Percentiles rank a stretch among this genome's conserved stretches.
These are phyloP conservation scores for Anorthoa munda DNA, from an alignment of 2,888 invertebrate species.

Conservation along the genomic window DNA sequence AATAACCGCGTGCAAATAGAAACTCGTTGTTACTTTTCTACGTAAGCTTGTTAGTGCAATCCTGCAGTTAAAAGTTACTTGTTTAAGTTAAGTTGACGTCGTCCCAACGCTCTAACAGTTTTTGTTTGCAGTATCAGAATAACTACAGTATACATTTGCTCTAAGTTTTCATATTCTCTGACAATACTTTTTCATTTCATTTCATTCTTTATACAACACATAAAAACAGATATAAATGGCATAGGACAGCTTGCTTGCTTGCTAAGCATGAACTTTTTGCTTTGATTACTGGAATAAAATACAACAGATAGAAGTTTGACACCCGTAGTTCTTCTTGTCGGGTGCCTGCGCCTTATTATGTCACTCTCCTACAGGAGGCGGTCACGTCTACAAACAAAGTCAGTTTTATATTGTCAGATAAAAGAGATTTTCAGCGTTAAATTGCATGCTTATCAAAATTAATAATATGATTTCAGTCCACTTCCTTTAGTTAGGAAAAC, in stretches of 20 bases:
- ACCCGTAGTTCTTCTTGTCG: too few species aligned
- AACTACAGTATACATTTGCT: background rate
- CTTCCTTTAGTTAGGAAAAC: background rate
- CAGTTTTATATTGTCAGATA: background rate
- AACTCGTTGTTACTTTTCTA: background rate
- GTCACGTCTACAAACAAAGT: background rate
- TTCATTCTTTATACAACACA: too few species aligned
- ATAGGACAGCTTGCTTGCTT: background rate
- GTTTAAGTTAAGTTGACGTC: background rate
- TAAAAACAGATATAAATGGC: too few species aligned
- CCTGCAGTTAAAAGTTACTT: background rate
- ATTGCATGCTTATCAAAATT: background rate
- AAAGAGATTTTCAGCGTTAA: background rate
- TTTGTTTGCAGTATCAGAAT: background rate
- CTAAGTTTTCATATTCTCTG: background rate
- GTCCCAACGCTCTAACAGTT: background rate
- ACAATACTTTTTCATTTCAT: background rate
- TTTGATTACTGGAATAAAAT: too few species aligned
- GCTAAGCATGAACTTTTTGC: too few species aligned
- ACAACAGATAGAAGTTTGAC: too few species aligned
- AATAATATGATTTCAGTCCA: too few species aligned
- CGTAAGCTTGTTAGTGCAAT: slow-evolving; percentile 13
- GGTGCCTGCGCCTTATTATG: too few species aligned
- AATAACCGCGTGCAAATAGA: background rate
- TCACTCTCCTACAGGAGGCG: background rate